Evolutionary conservation across 2,888 invertebrate genomes (phyloP), one percentile per base, ranked within the genome.

Genomic region (Eudemis profundana): DNA sequence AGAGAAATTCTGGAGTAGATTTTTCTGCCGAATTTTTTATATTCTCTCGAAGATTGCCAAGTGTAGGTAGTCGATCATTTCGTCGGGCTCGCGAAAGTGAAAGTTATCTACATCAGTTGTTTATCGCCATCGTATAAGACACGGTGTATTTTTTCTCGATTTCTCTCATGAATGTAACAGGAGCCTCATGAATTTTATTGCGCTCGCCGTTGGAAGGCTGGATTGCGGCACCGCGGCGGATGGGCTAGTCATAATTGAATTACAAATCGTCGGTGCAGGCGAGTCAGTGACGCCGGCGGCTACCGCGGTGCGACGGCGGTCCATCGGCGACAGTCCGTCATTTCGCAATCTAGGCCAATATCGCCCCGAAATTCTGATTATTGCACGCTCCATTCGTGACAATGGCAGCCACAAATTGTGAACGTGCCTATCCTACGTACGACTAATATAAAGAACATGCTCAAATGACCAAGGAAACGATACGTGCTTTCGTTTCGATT

Each of bases 141-240:
- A 73, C 74, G 72, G 71, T 68, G 76, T 77, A 74, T 79, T 78
- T 80, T 80, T 76, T 76, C 74, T 74, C 74, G 76, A 77, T 78
- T 75, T 74, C 70, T 59, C 78, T 80, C 78, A 82, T 81, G 79
- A 82, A 81, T 80, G 78, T 79, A 77, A 81, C 81, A 81, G 77
- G 71, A 77, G 78, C 47, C 79, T 83, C 81, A 82, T 83, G 81
- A 82, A 83, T 83, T 82, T 83, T 82, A 83, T 83, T 83, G 78
- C 74, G 68, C 68, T 49, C 68, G 54, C 63, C 69, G 70, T 71
- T 72, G 71, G 74, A 71, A 69, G 68, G 69, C 70, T 69, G 74
- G 67, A 72, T 73, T 73, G 78, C 75, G 69, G 70, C 71, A 74
- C 71, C 68, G 73, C 70, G 73, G n/a, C 3, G 71, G 75, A 72